Base-by-base conservation (phyloP, 2,797 vertebrate genomes). In the Pangasius djambal region DNA sequence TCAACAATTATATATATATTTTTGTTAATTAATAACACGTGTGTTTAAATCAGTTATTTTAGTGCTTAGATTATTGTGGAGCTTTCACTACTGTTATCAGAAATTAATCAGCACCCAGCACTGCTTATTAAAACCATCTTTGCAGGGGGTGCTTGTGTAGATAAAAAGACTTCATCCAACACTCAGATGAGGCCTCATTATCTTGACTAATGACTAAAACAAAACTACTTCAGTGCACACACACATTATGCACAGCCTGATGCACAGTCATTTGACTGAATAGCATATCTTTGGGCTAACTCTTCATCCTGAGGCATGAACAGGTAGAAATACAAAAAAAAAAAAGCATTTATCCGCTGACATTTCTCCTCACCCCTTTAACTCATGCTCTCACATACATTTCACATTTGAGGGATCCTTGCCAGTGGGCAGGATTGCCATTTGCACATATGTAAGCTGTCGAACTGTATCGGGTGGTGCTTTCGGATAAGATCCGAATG, bases 391-490 rank as follows among this genome's bases (percentile, higher is more conserved):
- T 86, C 55, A 86, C 69, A 81, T 81, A 75, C 48, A 70, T 89
- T 89, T 79, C 77, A 77, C 31, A 70, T 91, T 90, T 79, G 70
- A 82, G 31, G 59, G 74, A 89, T 87, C 86, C 40, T 85, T n/a
- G 86, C 87, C 81, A 57, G 34, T 28, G 77, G 91, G 86, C 61
- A 91, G 89, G 74, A 86, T 83, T 88, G 90, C 82, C 92, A 90
- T 93, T 91, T 91, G 57, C n/a, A 85, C 89, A 91, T 91, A 91
- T 91, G 90, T 88, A 90, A 85, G 81, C 86, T 92, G 93, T 93
- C 92, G 90, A 88, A 86, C 86, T 86, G 81, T 79, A 91, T 90
- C 48, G 77, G 50, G 59, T 81, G 69, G 57, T 50, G 74, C 83
- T 87, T 90, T 87, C 82, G 87, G 86, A 89, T 90, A 86, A 79